Evolutionary conservation across 1,140 invertebrate genomes (phyloP), one percentile per base, ranked within the genome.

Genomic region (Drosophila persimilis): DNA sequence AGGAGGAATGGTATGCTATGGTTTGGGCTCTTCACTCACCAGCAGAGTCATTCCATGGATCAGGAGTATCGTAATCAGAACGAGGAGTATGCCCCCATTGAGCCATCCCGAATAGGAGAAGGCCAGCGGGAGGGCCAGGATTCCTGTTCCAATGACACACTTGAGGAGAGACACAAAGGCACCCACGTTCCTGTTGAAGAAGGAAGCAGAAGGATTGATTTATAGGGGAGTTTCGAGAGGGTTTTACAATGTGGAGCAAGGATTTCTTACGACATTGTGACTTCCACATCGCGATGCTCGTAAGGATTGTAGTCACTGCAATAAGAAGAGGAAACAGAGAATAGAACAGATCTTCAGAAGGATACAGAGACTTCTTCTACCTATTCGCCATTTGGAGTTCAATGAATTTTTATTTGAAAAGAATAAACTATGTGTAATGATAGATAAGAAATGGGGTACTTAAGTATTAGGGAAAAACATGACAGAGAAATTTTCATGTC

Each of bases 1-100:
- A 13, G 1, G 13, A 7, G 5, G 0, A 17, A 11, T 56, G 1
- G 4, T 11, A 6, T 6, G 24, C 31, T 20, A 6, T 13, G 9
- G 3, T 13, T 0, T 39, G 11, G 35, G 35, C 13, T 13, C 39
- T 39, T 13, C 39, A 57, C 22, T 41, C 31, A 79, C 77, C 45
- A 81, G 24, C 43, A 81, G n/a, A 3, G 69, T 56, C 3, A 81
- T 58, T 6, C 78, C 69, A 69, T 77, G 71, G 17, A 81, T 69
- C 0, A 81, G 15, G 3, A 81, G 2, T 1, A 47, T 1, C 0
- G 56, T 43, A 6, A 1, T 7, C 0, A 65, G 0, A 0, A 52
- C 3, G 7, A 71, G 59, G 9, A 81, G 4, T 0, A 70, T 2
- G 0, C 11, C 1, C 1, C 78, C 79, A 24, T 26, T 57, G 3